These are phyloP conservation scores for Frankliniella intonsa DNA, from an alignment of 2,888 invertebrate species.

Conservation along the genomic window DNA sequence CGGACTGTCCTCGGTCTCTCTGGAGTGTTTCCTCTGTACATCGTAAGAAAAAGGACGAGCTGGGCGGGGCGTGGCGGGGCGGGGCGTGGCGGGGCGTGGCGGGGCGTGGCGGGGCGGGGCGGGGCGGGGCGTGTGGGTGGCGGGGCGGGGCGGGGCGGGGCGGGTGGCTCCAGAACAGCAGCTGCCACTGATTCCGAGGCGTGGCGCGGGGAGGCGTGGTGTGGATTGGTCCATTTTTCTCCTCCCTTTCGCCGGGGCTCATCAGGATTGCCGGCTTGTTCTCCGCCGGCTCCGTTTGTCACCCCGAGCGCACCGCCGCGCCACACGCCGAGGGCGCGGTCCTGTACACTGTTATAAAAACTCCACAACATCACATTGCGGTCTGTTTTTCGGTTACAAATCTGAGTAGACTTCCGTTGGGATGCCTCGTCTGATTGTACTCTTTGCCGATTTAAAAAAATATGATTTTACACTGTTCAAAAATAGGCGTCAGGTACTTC, in stretches of 20 bases:
- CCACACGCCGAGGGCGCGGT: too few species aligned
- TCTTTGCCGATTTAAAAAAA: too few species aligned
- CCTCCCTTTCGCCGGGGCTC: background rate
- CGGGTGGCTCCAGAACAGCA: background rate
- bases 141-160: background rate
- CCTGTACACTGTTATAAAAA: too few species aligned
- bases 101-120: background rate
- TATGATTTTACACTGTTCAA: too few species aligned
- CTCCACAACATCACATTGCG: too few species aligned
- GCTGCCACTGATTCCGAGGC: conserved; percentile 1
- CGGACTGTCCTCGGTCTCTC: conserved; percentile 20
- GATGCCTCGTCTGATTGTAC: too few species aligned
- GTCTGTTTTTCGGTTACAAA: too few species aligned
- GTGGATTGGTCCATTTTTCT: background rate
- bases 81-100: background rate
- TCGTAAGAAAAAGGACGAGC: background rate
- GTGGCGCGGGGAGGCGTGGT: background rate
- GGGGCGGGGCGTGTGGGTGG: background rate
- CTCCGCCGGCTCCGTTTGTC: background rate
- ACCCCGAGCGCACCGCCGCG: background rate
- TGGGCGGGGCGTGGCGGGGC: background rate
- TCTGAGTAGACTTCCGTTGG: too few species aligned
- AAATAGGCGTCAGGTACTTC: too few species aligned
- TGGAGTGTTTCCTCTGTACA: conserved; percentile 3
- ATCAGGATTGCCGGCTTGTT: background rate